Evolutionary conservation across 2,113 vertebrate species (phyloP), one percentile per base, ranked within the genome.

Genomic region (Eclectus roratus): DNA sequence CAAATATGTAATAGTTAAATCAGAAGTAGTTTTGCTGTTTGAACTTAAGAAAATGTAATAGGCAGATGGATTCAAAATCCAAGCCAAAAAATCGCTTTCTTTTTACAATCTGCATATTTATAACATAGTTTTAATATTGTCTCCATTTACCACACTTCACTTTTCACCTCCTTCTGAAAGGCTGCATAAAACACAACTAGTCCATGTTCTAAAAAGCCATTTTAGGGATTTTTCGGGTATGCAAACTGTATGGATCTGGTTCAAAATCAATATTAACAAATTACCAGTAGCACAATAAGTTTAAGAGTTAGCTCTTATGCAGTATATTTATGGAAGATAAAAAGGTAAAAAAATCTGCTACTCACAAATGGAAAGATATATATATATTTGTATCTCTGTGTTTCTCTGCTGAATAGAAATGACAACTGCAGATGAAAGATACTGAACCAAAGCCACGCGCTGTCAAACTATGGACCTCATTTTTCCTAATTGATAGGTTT

Each of bases 1-100:
- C 96, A 96, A 95, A 92, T 97, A 96, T 89, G 95, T 94, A 98
- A 97, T 90, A 97, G 96, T 98, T 98, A 98, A 97, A 98, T 97
- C 73, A 97, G 97, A 98, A 98, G 95, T 93, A 96, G 91, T 97
- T 96, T 96, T 96, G 91, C 39, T 78, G 93, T 73, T 97, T 82
- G 93, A 96, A 97, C 90, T 96, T 97, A 94, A 97, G 96, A 94
- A 94, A 96, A 91, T 94, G 85, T 91, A 69, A 93, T 69, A 94
- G 69, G 69, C 83, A 96, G 85, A 96, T 96, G 90, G 85, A 93
- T 85, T 47, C 7, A 90, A 85, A 96, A 87, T 82, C 13, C 39
- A 80, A 89, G 71, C 72, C 83, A 93, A 94, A 91, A 74, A 89
- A 61, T 47, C 20, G 39, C 29, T 91, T 96, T 94, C 85, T 71